These are phyloP conservation scores for Ceyx cyanopectus DNA, from an alignment of 2,113 vertebrate genomes.

Conservation along the genomic window DNA sequence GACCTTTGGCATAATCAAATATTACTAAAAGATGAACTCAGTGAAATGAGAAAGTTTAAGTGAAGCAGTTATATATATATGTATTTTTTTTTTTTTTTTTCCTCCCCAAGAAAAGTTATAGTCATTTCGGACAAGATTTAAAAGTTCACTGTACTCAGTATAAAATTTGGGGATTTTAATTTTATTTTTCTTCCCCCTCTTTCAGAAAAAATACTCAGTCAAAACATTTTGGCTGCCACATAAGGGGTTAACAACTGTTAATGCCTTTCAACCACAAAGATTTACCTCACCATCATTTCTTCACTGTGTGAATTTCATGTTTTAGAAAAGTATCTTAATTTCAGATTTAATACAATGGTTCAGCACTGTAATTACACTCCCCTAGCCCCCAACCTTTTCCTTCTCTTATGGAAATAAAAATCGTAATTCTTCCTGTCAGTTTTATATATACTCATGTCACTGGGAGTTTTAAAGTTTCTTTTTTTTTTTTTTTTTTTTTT, in stretches of 20 bases:
- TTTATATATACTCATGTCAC: constrained; percentile 65
- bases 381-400: not conserved
- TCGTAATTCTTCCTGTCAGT: constrained; percentile 69
- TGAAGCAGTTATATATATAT: not conserved
- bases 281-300: constrained; percentile 44
- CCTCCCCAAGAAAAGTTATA: not conserved
- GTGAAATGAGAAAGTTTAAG: not conserved
- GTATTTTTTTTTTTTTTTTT: not conserved
- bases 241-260: constrained; percentile 64
- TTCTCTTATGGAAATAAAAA: constrained; percentile 68
- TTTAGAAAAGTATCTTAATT: constrained; percentile 63
- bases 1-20: not conserved
- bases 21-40: not conserved
- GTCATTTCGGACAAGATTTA: constrained; percentile 12
- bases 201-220: constrained; percentile 3
- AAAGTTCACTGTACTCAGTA: not conserved
- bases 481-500: constrained; percentile 15
- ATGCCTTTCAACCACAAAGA: constrained; percentile 33
- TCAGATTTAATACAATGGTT: constrained; percentile 21
- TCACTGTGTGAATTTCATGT: not conserved
- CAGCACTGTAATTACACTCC: constrained; percentile 62
- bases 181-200: not conserved
- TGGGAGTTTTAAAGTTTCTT: constrained; percentile 60
- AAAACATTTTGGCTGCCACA: constrained; percentile 47
- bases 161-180: not conserved